A percentile compares a stretch with the other conserved stretches of the same genome.
Conservation (phyloP, 2,113 vertebrate species). For the Malurus alboscapulatus region DNA sequence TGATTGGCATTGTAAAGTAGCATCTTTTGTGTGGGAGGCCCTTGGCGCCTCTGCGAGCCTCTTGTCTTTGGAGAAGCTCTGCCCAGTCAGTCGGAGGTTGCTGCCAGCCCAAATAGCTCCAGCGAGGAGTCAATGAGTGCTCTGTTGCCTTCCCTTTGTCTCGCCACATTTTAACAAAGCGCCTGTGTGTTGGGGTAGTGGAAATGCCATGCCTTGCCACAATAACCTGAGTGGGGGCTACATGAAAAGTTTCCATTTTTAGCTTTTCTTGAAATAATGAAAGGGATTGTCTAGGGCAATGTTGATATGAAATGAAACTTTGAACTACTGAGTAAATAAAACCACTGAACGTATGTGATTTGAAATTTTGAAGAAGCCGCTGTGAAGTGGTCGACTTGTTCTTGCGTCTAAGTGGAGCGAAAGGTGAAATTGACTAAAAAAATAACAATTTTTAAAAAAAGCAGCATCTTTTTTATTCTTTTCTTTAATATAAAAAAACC, state of each 20-base stretch:
- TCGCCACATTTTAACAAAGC: not conserved
- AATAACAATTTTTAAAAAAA: not conserved
- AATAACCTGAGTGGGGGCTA: not conserved
- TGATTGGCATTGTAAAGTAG: not conserved
- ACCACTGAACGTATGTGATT: not conserved
- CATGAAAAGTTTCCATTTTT: conserved; percentile 16
- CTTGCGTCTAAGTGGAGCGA: not conserved
- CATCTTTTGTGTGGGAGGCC: not conserved
- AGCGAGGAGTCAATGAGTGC: not conserved
- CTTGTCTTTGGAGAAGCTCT: not conserved
- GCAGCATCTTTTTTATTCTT: not conserved
- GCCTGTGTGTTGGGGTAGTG: not conserved
- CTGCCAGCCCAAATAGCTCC: not conserved
- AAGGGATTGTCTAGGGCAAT: not conserved
- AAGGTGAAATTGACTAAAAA: not conserved
- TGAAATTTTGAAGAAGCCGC: not conserved
- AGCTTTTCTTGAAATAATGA: conserved; percentile 15
- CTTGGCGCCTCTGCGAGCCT: not conserved
- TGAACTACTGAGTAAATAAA: conserved; percentile 26
- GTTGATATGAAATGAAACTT: not conserved
- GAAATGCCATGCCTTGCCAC: conserved; percentile 11
- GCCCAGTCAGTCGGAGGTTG: not conserved
- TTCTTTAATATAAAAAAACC: not conserved
- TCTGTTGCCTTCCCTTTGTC: not conserved
- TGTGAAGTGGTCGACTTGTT: not conserved